Evolutionary conservation across 2,888 invertebrate species (phyloP).

Genomic region (Poecilus cupreus): DNA sequence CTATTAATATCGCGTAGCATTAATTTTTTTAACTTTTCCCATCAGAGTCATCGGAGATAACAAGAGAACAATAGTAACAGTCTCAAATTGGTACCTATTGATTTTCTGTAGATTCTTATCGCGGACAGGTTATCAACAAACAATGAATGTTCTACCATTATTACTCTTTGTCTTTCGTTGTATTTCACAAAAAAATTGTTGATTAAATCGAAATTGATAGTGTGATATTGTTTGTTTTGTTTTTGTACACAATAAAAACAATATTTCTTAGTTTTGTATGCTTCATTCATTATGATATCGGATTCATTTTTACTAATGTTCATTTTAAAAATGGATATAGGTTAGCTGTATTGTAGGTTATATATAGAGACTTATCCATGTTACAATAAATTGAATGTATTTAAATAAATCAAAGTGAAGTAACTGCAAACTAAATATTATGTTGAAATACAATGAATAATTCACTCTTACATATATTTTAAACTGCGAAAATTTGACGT

Average conservation of each 20-base stretch:
- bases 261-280: conserved; percentile 24
- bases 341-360: too few species aligned
- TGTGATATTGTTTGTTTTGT: conserved; percentile 28
- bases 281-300: neutral
- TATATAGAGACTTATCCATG: too few species aligned
- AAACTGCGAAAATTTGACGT: too few species aligned
- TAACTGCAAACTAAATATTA: too few species aligned
- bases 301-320: neutral
- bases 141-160: conserved; percentile 41
- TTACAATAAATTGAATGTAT: too few species aligned
- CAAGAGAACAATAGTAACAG: conserved; percentile 51
- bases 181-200: conserved; percentile 6
- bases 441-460: too few species aligned
- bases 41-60: conserved; percentile 25
- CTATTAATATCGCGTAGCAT: conserved; percentile 40
- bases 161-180: conserved; percentile 32
- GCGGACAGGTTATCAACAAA: conserved; percentile 31
- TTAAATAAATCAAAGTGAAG: too few species aligned
- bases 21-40: conserved; percentile 37
- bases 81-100: conserved; percentile 50
- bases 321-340: too few species aligned
- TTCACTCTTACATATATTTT: too few species aligned
- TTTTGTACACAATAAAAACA: conserved; percentile 20
- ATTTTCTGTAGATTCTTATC: conserved; percentile 52
- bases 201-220: conserved; percentile 45